A percentile compares a stretch with the other conserved stretches of the same genome.
Conservation (phyloP, 2,888 invertebrate species). For the Hyalella azteca region DNA sequence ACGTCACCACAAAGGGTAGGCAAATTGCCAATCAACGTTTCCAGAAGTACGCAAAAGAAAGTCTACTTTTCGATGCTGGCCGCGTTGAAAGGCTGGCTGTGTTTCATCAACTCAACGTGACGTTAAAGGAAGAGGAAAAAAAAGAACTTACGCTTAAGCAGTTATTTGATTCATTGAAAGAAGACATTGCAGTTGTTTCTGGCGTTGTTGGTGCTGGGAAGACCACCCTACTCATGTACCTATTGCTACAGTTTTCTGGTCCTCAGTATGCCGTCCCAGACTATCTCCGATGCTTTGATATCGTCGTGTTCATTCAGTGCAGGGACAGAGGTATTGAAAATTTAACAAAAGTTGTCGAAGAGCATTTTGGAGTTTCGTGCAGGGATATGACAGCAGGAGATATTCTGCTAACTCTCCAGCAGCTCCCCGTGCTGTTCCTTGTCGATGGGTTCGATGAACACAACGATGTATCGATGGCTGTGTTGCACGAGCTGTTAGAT, state of each 20-base stretch:
- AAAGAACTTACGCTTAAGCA: not conserved
- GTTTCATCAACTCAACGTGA: not conserved
- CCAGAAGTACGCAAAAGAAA: not conserved
- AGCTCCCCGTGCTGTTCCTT: not conserved
- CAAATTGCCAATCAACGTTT: not conserved
- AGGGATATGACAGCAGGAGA: not conserved
- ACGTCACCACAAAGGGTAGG: not conserved
- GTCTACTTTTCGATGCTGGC: not conserved
- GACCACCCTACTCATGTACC: constrained; percentile 41
- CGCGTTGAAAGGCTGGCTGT: not conserved
- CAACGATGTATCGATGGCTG: not conserved
- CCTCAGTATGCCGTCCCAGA: not conserved
- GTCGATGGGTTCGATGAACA: not conserved
- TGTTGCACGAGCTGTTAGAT: not conserved
- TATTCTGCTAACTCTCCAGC: not conserved
- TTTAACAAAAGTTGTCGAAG: not conserved
- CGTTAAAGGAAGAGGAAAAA: not conserved
- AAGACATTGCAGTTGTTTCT: constrained; percentile 38
- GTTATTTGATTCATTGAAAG: not conserved
- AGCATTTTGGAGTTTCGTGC: not conserved
- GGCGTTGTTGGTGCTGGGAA: constrained; percentile 46
- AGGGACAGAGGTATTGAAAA: not conserved
- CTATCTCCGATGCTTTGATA: constrained; percentile 35
- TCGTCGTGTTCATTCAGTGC: constrained; percentile 44
- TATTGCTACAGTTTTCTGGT: not conserved